These are phyloP conservation scores for Pentalonia nigronervosa DNA, from an alignment of 1,140 invertebrate genomes.

Conservation along the genomic window DNA sequence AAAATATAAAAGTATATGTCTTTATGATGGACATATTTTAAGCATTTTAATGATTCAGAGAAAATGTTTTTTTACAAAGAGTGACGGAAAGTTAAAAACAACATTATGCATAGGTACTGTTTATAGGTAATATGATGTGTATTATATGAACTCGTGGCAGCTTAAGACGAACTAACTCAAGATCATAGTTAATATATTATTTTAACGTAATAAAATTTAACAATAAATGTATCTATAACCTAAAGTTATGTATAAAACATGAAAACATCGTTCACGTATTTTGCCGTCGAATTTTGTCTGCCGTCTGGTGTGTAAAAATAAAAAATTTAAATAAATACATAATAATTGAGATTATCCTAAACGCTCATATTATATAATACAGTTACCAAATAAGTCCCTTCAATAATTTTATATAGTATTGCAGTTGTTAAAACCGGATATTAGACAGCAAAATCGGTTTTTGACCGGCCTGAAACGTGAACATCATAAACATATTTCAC, in stretches of 20 bases:
- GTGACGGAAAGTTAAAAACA: not conserved
- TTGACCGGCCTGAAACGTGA: not conserved
- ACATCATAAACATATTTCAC: not conserved
- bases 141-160: not conserved
- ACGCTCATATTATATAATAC: not conserved
- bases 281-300: not conserved
- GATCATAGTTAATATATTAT: constrained; percentile 10
- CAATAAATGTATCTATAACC: not conserved
- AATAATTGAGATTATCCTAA: constrained; percentile 8
- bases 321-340: constrained; percentile 12
- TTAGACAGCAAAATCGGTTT: not conserved
- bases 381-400: not conserved
- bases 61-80: not conserved
- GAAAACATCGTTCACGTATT: not conserved
- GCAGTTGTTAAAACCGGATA: constrained; percentile 20
- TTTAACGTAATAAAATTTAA: constrained; percentile 22
- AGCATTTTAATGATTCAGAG: not conserved
- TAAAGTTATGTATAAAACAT: not conserved
- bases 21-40: not conserved
- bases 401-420: not conserved
- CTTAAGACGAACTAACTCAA: constrained; percentile 14
- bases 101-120: not conserved
- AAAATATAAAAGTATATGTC: not conserved
- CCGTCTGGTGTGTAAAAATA: not conserved
- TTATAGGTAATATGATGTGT: not conserved